Base-by-base conservation (phyloP, 2,888 invertebrate species). In the Steinernema scapterisci region DNA sequence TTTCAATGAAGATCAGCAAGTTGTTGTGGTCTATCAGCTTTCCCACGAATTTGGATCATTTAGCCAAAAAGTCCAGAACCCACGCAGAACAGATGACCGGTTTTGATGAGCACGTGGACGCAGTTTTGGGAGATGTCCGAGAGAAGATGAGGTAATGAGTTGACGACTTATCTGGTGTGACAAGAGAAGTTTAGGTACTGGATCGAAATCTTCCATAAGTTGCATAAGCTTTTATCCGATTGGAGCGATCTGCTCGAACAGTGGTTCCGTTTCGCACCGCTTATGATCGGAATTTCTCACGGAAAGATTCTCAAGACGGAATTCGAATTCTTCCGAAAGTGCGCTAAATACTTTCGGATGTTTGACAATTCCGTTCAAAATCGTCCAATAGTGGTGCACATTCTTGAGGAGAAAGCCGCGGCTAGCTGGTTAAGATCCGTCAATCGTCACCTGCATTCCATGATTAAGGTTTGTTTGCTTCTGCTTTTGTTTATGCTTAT, bases 331-430 rank as follows among this genome's bases (percentile, higher is more conserved):
- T 79, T 79, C 31, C 46, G 80, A 31, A 74, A 48, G 54, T 80
- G 79, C 46, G 77, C 79, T 13, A 79, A 79, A 48, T 73, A 77
- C 23, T 77, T 27, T 45, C 54, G 77, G 19, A 19, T 77, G n/a
- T 48, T 77, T 25, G 73, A 77, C 19, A 77, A 77, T 16, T 77
- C 71, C 52, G 54, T 78, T 16, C 75, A 77, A 45, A 75, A 78
- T 16, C 78, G 81, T 23, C 75, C 78, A 11, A 25, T 70, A 19
- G 80, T 75, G 23, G 44, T 80, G 25, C 82, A 78, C n/a, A 23
- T 85, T 16, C 63, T 84, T 9, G 83, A 85, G 44, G 77, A 80
- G 16, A 78, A 80, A 13, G 84, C 85, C 63, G 75, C 80, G 7
- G 70, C 75, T 1, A 84, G 85, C 73, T 85, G 85, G 81, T 63